Evolutionary conservation across 2,797 vertebrate species (phyloP), one percentile per base, ranked within the genome.

Genomic region (Rhinogobio ventralis): DNA sequence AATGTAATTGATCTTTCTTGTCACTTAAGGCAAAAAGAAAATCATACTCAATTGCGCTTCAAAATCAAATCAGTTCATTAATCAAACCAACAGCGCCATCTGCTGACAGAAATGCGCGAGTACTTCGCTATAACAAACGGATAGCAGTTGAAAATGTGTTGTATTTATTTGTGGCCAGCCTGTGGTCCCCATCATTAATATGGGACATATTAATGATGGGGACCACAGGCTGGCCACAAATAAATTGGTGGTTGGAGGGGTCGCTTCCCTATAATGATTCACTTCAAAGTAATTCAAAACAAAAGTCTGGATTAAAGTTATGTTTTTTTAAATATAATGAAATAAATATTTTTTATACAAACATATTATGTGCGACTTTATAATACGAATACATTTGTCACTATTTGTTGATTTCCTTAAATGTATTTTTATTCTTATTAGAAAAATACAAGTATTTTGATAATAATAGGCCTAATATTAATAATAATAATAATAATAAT

Each of bases 81-180:
- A 20, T 51, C 15, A 66, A 74, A 20, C 42, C 19, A 36, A 64
- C n/a, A 67, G 72, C 72, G 72, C 46, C 81, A 67, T 68, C 81
- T 76, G 72, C 60, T 55, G 81, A 67, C 62, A 10, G 17, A 42
- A 7, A 55, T 25, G 8, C 14, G 72, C 9, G 15, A 51, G 14
- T 28, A 51, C 25, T 30, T 72, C 39, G 4, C 2, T 19, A 0
- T 39, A 53, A 42, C 66, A n/a, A 46, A 57, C 0, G 17, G 17
- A 71, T 1, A 7, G 30, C n/a, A 10, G 2, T 45, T 45, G 2
- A 25, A 57, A 60, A 60, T 60, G 11, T 25, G 28, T 28, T 30
- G 23, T 5, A 30, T 30, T 64, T 30, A 30, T 64, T 28, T 64
- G 5, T 64, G 25, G 25, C 6, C 25, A 30, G 10, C 0, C 5